Conservation (phyloP, 2,113 vertebrate species). For the Mustela nigripes region DNA sequence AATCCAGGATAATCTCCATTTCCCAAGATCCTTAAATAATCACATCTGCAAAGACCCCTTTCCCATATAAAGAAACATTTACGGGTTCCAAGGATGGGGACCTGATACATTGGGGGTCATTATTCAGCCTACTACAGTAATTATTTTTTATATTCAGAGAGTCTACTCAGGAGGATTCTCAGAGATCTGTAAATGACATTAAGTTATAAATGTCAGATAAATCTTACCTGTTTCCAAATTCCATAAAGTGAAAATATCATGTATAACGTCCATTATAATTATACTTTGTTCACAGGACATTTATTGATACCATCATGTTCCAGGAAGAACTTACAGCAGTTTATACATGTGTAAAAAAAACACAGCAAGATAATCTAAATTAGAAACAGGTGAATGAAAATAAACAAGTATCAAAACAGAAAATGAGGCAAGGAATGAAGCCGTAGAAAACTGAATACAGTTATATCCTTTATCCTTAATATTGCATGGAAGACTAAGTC, state of each 20-base stretch:
- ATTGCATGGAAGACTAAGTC: not conserved
- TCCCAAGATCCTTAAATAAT: not conserved
- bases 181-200: not conserved
- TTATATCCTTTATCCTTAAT: constrained; percentile 5
- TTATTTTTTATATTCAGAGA: not conserved
- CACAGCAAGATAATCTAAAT: not conserved
- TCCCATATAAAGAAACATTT: not conserved
- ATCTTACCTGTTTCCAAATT: constrained; percentile 25
- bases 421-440: not conserved
- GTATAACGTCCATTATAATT: not conserved
- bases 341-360: not conserved
- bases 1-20: not conserved
- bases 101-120: not conserved
- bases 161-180: not conserved
- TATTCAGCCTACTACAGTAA: not conserved
- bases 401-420: not conserved
- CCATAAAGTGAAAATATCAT: not conserved
- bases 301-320: not conserved
- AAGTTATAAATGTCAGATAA: not conserved
- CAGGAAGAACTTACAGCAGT: not conserved
- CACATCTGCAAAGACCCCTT: not conserved
- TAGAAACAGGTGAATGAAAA: constrained; percentile 37
- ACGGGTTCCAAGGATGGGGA: not conserved
- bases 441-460: not conserved
- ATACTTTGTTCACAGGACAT: not conserved